Percentiles rank a stretch among this genome's conserved stretches.
phyloP scores from a whole-genome alignment of 2,888 invertebrate genomes.

The Oxytorus armatus region DNA sequence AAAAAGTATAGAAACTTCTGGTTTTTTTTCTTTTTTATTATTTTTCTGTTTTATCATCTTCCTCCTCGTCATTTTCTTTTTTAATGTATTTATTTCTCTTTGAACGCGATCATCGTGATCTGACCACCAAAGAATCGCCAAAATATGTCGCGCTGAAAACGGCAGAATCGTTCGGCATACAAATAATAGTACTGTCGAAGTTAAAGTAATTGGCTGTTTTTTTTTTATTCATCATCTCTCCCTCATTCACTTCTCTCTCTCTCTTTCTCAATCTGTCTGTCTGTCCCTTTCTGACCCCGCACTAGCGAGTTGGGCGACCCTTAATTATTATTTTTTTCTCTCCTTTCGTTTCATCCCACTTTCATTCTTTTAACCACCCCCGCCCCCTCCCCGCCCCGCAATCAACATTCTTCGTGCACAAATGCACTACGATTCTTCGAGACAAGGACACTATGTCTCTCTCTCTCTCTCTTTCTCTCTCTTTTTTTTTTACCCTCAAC shows the following conservation, averaged over 20 bases:
- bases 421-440: constrained; percentile 33
- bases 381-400: constrained; percentile 39
- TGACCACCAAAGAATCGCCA: constrained; percentile 82
- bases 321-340: constrained; percentile 26
- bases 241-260: too few species aligned
- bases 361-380: too few species aligned
- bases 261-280: too few species aligned
- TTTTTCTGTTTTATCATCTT: constrained; percentile 64
- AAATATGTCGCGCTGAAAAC: constrained; percentile 84
- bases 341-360: constrained; percentile 28
- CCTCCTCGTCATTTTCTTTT: constrained; percentile 49
- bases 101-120: constrained; percentile 77
- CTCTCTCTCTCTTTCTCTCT: neutral
- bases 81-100: constrained; percentile 68
- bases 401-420: constrained; percentile 31
- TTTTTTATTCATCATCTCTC: constrained; percentile 59
- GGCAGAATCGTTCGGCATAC: constrained; percentile 84
- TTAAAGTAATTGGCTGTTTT: constrained; percentile 84
- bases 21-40: constrained; percentile 76
- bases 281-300: constrained; percentile 52
- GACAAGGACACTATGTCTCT: constrained; percentile 29
- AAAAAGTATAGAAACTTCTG: too few species aligned
- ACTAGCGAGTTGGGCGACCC: constrained; percentile 27
- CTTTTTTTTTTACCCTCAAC: neutral
- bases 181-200: constrained; percentile 84